Evolutionary conservation across 2,113 vertebrate species (phyloP).

Genomic region (Notarius quadriscutis): DNA sequence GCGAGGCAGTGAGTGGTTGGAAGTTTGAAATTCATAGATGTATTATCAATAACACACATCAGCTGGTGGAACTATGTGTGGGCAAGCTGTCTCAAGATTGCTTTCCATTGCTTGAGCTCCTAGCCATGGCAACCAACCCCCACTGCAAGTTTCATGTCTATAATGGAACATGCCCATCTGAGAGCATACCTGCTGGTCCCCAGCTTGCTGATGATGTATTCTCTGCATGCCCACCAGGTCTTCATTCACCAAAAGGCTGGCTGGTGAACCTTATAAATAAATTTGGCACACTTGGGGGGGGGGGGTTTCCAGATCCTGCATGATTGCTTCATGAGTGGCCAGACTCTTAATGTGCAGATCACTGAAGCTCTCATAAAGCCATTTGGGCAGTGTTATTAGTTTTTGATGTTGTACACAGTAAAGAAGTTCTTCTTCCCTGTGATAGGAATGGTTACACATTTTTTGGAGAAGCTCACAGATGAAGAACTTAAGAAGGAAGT

Average conservation of each 20-base stretch:
- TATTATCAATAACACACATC: conserved; percentile 99
- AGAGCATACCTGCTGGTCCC: conserved; percentile 93
- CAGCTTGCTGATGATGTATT: conserved; percentile 97
- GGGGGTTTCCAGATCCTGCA: conserved; percentile 98
- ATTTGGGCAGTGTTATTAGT: conserved; percentile 99
- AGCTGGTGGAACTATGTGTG: conserved; percentile 96
- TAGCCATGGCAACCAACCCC: conserved; percentile 99
- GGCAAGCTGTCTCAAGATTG: conserved; percentile 99
- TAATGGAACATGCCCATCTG: conserved; percentile 97
- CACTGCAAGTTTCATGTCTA: conserved; percentile 99
- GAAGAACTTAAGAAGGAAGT: conserved; percentile 99
- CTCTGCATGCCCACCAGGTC: conserved; percentile 94
- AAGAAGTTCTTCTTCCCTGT: conserved; percentile 96
- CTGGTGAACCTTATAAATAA: conserved; percentile 99
- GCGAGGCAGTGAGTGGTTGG: conserved; percentile 98
- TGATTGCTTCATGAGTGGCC: conserved; percentile 97
- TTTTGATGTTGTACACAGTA: conserved; percentile 97
- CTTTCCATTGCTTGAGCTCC: conserved; percentile 98
- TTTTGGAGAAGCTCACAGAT: conserved; percentile 99
- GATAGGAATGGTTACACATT: conserved; percentile 99
- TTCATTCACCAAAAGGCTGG: conserved; percentile 98
- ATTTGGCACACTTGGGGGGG: conserved; percentile 97
- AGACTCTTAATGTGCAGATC: conserved; percentile 98
- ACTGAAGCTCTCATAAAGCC: conserved; percentile 99
- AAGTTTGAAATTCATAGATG: conserved; percentile 99